Evolutionary conservation across 2,888 invertebrate species (phyloP), one percentile per base, ranked within the genome.

Genomic region (Mystacides longicornis): DNA sequence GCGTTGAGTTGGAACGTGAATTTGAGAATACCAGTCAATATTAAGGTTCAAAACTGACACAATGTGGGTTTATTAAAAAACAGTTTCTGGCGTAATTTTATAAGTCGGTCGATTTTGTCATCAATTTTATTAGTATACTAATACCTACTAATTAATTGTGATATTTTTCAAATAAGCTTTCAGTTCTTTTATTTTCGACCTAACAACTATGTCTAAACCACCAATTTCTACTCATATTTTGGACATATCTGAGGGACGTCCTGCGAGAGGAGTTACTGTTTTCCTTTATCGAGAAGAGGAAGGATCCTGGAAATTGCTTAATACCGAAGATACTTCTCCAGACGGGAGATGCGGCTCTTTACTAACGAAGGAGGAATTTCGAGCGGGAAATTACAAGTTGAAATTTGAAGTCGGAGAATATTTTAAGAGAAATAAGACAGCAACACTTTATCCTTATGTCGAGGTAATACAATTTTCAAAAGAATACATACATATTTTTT

Each of bases 141-240:
- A n/a, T n/a, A n/a, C n/a, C n/a, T n/a, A n/a, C n/a, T n/a, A n/a
- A n/a, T n/a, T n/a, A n/a, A n/a, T n/a, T n/a, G n/a, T n/a, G n/a
- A n/a, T n/a, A n/a, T n/a, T n/a, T n/a, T n/a, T n/a, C n/a, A n/a
- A n/a, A n/a, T n/a, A n/a, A n/a, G n/a, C n/a, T n/a, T n/a, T n/a
- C n/a, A n/a, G n/a, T n/a, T n/a, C n/a, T n/a, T n/a, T n/a, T n/a
- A n/a, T n/a, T n/a, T n/a, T n/a, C n/a, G n/a, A n/a, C n/a, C n/a
- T n/a, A n/a, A n/a, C n/a, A 20, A 45, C 18, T 11, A 48, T 48
- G 48, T 23, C 48, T 23, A 76, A 77, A 47, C 77, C 82, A 0
- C 79, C 85, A 2, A 75, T 91, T 62, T 85, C 89, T 0, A 86
- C 88, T 0, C 86, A 89, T 67, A 85, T 89, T 0, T 68, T 88